phyloP scores from a whole-genome alignment of 2,113 vertebrate species.

The Misgurnus anguillicaudatus region DNA sequence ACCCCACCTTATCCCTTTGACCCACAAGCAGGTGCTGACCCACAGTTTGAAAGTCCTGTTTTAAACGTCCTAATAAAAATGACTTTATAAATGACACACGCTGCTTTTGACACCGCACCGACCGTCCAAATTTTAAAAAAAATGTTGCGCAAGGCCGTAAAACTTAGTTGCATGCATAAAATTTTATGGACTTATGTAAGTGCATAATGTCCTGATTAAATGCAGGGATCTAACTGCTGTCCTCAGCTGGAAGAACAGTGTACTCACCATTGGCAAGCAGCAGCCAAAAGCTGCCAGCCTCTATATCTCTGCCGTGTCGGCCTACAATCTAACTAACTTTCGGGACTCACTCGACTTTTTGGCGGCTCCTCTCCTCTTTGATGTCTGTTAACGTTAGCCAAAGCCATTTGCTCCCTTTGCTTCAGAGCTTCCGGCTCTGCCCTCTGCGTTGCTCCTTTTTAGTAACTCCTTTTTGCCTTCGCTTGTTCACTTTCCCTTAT shows the following conservation, averaged over 20 bases:
- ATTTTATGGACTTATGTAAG: constrained; percentile 60
- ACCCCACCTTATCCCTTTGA: too few species aligned
- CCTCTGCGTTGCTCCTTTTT: constrained; percentile 29
- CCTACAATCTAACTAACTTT: constrained; percentile 65
- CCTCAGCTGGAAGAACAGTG: constrained; percentile 42
- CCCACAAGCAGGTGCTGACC: too few species aligned
- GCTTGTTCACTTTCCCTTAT: constrained; percentile 29
- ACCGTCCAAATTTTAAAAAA: constrained; percentile 44
- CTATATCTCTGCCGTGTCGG: constrained; percentile 61
- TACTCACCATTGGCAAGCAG: constrained; percentile 55
- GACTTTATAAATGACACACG: constrained; percentile 27
- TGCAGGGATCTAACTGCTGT: constrained; percentile 48
- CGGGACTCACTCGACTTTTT: constrained; percentile 54
- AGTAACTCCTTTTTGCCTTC: constrained; percentile 20
- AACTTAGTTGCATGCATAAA: constrained; percentile 54
- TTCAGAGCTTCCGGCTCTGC: constrained; percentile 35
- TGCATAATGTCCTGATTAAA: constrained; percentile 65
- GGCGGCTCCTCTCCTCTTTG: constrained; percentile 53
- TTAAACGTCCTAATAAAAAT: neutral
- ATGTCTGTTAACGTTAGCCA: constrained; percentile 53
- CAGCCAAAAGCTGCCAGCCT: constrained; percentile 58
- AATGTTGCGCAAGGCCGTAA: constrained; percentile 41
- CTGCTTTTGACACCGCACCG: constrained; percentile 40
- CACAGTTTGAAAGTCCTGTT: too few species aligned
- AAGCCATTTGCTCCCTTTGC: constrained; percentile 53